These are phyloP conservation scores for Drosophila paramelanica DNA, from an alignment of 2,888 invertebrate genomes.

Conservation along the genomic window DNA sequence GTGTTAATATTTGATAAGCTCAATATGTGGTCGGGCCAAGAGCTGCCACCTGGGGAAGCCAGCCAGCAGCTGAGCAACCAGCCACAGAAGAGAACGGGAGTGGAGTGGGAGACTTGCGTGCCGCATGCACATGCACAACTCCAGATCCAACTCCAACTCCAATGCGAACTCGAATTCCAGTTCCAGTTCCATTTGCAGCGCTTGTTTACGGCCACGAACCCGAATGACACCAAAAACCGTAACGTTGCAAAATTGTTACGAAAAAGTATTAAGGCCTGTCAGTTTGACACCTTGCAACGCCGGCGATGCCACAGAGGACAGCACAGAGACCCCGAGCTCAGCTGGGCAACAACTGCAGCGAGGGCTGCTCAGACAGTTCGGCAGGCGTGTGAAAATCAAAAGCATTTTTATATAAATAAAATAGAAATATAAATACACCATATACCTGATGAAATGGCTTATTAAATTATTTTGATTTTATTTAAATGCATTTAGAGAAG, in stretches of 20 bases:
- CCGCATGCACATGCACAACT: constrained; percentile 48
- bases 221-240: constrained; percentile 65
- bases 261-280: constrained; percentile 72
- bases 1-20: constrained; percentile 81
- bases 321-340: constrained; percentile 4
- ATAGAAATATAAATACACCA: too few relatives aligned
- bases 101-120: constrained; percentile 48
- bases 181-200: constrained; percentile 3
- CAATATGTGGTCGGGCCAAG: constrained; percentile 69
- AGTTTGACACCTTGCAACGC: constrained; percentile 70
- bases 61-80: constrained; percentile 10
- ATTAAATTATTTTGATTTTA: too few relatives aligned
- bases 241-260: constrained; percentile 68
- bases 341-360: constrained; percentile 28
- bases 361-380: constrained; percentile 32
- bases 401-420: too few relatives aligned
- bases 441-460: too few relatives aligned
- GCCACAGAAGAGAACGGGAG: constrained; percentile 1
- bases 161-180: constrained; percentile 8
- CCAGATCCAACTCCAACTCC: neutral
- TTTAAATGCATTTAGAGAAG: too few relatives aligned
- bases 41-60: constrained; percentile 41
- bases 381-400: too few relatives aligned
- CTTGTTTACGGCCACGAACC: constrained; percentile 33
- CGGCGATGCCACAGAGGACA: constrained; percentile 8